Conservation (phyloP, 1,140 invertebrate genomes). For the Cyclina sinensis region DNA sequence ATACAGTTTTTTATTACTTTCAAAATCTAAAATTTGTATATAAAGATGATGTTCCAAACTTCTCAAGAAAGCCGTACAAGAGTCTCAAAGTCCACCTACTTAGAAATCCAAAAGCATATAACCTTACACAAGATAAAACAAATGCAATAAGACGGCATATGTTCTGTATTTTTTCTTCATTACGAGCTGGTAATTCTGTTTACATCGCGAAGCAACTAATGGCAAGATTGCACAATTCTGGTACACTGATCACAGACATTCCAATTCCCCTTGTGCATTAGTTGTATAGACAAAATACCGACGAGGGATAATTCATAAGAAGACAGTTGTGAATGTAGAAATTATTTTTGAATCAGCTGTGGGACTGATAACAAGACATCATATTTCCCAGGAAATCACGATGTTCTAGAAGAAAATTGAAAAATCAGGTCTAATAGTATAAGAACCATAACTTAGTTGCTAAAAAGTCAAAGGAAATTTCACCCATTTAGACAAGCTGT, state of each 20-base stretch:
- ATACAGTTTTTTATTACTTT: too few relatives aligned
- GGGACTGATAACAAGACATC: constrained; percentile 1
- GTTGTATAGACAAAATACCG: constrained; percentile 9
- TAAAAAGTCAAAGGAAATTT: too few relatives aligned
- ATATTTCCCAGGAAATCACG: too few relatives aligned
- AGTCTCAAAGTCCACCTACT: too few relatives aligned
- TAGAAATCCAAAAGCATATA: neutral
- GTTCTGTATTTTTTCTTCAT: constrained; percentile 3
- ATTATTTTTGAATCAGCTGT: constrained; percentile 7
- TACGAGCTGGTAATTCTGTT: neutral
- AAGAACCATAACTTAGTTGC: too few relatives aligned
- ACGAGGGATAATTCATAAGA: constrained; percentile 29
- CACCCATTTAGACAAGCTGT: too few relatives aligned
- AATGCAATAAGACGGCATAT: neutral
- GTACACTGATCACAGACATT: constrained; percentile 6
- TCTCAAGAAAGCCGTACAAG: too few relatives aligned
- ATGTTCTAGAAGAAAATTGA: too few relatives aligned
- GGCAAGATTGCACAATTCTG: constrained; percentile 23
- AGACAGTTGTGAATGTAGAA: constrained; percentile 3
- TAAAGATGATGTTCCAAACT: too few relatives aligned
- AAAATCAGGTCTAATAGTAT: too few relatives aligned
- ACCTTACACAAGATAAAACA: neutral
- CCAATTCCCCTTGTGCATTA: constrained; percentile 11
- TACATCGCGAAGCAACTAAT: neutral
- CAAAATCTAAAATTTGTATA: too few relatives aligned